These are phyloP conservation scores for Standfussiana lucernea DNA, from an alignment of 2,888 invertebrate species.

Conservation along the genomic window DNA sequence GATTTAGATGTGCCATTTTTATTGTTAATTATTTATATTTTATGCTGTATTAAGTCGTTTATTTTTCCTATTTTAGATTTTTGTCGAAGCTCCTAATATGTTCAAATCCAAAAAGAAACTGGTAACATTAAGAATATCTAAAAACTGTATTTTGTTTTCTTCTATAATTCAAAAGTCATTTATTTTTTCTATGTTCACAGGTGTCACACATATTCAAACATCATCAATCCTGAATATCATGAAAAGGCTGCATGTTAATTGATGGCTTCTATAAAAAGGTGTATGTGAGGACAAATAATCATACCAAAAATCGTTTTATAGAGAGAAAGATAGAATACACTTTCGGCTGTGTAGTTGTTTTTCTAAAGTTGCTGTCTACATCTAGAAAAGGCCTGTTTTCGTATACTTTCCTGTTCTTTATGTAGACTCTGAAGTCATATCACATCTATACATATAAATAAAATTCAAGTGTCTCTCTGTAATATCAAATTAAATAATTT, in stretches of 20 bases:
- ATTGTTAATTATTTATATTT: slow-evolving; percentile 50
- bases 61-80: neutral
- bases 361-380: neutral
- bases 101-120: neutral
- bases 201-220: neutral
- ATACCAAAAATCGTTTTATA: neutral
- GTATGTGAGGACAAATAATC: neutral
- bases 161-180: neutral
- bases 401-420: too few species aligned
- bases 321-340: neutral
- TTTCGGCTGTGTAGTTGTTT: too few species aligned
- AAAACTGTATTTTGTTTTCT: neutral
- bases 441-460: too few species aligned
- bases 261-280: too few species aligned
- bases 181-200: neutral
- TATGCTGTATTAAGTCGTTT: slow-evolving; percentile 32
- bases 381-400: neutral
- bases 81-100: neutral
- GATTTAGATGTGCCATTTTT: slow-evolving; percentile 51
- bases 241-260: neutral
- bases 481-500: too few species aligned
- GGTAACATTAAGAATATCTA: neutral
- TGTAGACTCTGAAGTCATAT: too few species aligned
- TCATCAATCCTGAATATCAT: neutral
- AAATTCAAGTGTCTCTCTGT: too few species aligned